A percentile compares a stretch with the other conserved stretches of the same genome.
phyloP scores from a whole-genome alignment of 1,140 invertebrate species.

The Drusus annulatus region DNA sequence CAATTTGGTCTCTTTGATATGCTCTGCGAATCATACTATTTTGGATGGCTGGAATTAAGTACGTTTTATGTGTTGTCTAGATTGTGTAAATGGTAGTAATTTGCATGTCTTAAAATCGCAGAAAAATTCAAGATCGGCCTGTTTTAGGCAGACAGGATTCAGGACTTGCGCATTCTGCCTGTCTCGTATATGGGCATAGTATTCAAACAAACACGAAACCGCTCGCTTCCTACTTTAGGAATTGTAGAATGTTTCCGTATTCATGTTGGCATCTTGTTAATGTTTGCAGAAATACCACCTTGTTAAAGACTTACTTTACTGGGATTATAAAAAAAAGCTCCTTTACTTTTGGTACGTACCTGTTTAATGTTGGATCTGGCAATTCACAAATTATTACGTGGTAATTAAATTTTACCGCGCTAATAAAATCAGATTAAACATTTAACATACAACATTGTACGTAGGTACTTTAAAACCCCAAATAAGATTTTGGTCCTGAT shows the following conservation, averaged over 20 bases:
- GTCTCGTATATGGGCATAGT: conserved; percentile 18
- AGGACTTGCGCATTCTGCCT: conserved; percentile 8
- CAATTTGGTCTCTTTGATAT: too few relatives aligned
- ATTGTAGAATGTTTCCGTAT: conserved; percentile 31
- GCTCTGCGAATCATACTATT: too few relatives aligned
- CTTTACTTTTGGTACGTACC: not conserved
- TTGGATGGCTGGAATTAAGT: too few relatives aligned
- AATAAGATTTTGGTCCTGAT: too few relatives aligned
- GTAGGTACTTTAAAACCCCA: too few relatives aligned
- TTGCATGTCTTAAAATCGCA: not conserved
- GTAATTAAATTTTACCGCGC: too few relatives aligned
- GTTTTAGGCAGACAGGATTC: conserved; percentile 1
- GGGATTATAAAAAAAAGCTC: not conserved
- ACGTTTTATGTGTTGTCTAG: not conserved
- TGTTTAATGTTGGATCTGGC: not conserved
- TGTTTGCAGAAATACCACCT: conserved; percentile 4
- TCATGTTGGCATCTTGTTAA: conserved; percentile 24
- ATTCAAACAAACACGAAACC: conserved; percentile 20
- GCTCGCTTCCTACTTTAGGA: conserved; percentile 37
- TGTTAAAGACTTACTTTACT: not conserved
- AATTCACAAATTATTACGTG: not conserved
- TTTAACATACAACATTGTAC: too few relatives aligned
- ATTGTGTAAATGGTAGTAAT: not conserved
- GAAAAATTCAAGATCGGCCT: not conserved
- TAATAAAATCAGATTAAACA: too few relatives aligned